A percentile compares a stretch with the other conserved stretches of the same genome.
These are phyloP conservation scores for Sminthurinus aureus DNA, from an alignment of 2,888 invertebrate species.

Conservation along the genomic window DNA sequence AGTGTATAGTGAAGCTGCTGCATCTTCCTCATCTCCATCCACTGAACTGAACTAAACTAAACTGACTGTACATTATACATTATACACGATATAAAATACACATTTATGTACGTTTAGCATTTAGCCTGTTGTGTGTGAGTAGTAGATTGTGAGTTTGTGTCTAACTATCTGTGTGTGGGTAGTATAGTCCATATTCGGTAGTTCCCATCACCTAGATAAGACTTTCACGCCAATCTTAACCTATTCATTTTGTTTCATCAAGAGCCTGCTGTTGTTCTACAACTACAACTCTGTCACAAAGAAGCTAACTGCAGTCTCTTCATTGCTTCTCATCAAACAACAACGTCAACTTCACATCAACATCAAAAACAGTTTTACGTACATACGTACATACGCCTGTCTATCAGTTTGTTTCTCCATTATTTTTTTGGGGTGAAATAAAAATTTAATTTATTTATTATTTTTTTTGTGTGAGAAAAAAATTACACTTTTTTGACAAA, in stretches of 20 bases:
- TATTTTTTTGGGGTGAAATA: background rate
- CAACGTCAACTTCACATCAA: slow-evolving; percentile 9
- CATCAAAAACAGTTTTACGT: background rate
- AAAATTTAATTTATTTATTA: background rate
- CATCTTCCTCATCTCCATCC: slow-evolving; percentile 28
- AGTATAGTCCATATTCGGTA: slow-evolving; percentile 44
- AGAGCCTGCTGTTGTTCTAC: slow-evolving; percentile 23
- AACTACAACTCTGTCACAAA: slow-evolving; percentile 39
- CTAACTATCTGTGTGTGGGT: slow-evolving; percentile 22
- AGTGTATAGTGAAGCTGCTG: slow-evolving; percentile 10
- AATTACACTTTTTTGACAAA: slow-evolving; percentile 5
- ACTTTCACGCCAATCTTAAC: slow-evolving; percentile 39
- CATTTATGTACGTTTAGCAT: background rate
- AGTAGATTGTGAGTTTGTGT: background rate
- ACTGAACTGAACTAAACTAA: background rate
- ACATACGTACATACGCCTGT: background rate
- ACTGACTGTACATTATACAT: background rate
- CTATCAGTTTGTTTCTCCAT: background rate
- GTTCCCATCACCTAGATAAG: slow-evolving; percentile 43
- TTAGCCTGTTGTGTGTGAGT: background rate
- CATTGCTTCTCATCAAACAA: slow-evolving; percentile 26
- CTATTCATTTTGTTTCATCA: slow-evolving; percentile 43
- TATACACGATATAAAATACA: background rate
- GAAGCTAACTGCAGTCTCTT: slow-evolving; percentile 40
- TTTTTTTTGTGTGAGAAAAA: slow-evolving; percentile 14